Conservation (phyloP, 2,113 vertebrate species). For the Labeo rohita region DNA sequence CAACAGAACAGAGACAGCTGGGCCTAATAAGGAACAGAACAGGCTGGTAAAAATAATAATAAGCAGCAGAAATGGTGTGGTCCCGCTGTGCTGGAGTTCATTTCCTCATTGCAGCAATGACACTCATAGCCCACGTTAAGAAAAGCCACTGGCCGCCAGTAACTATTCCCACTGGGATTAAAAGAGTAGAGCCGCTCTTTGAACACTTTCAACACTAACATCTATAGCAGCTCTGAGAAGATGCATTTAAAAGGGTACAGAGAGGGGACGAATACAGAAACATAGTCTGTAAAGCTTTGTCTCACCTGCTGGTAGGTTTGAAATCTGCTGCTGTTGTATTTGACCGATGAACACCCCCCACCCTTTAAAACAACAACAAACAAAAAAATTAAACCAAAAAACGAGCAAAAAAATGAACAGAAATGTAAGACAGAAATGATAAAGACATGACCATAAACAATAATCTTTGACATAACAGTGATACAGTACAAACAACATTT, state of each 20-base stretch:
- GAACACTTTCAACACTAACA: slow-evolving; percentile 43
- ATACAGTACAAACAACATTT: neutral
- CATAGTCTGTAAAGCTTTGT: slow-evolving; percentile 5
- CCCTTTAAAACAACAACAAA: slow-evolving; percentile 63
- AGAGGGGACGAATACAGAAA: slow-evolving; percentile 11
- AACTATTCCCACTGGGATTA: slow-evolving; percentile 40
- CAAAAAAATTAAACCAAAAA: slow-evolving; percentile 42
- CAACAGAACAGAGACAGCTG: slow-evolving; percentile 44
- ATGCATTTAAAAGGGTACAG: neutral
- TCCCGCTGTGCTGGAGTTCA: slow-evolving; percentile 35
- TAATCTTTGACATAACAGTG: neutral
- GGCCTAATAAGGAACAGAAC: slow-evolving; percentile 51
- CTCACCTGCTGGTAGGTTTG: slow-evolving; percentile 67
- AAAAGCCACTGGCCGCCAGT: slow-evolving; percentile 17
- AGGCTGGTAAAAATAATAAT: slow-evolving; percentile 49
- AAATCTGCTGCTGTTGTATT: slow-evolving; percentile 70
- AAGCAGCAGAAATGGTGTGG: slow-evolving; percentile 41
- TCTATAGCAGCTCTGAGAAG: slow-evolving; percentile 11
- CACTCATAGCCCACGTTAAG: slow-evolving; percentile 36
- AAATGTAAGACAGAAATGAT: neutral
- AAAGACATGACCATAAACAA: slow-evolving; percentile 16
- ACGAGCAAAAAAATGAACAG: neutral
- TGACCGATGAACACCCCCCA: slow-evolving; percentile 72
- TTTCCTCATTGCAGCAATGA: slow-evolving; percentile 39
- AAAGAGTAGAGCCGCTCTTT: slow-evolving; percentile 34